Conservation (phyloP, 1,140 invertebrate genomes). For the Zeugodacus cucurbitae region DNA sequence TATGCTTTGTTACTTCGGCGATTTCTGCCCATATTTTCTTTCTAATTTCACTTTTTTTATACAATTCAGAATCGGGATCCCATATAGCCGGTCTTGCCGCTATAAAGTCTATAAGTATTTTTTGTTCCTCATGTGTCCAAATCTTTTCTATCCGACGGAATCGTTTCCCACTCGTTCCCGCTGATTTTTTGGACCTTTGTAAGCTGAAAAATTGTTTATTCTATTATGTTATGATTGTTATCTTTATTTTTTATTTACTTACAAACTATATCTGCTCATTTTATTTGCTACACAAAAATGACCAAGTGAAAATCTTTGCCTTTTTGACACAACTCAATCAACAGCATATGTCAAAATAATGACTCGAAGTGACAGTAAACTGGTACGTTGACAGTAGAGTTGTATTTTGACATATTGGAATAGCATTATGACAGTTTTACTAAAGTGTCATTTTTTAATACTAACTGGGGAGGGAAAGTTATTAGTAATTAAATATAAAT, state of each 20-base stretch:
- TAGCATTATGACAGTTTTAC: neutral
- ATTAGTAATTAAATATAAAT: too few species aligned
- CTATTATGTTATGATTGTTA: neutral
- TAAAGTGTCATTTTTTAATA: neutral
- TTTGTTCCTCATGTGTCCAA: neutral
- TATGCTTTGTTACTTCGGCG: neutral
- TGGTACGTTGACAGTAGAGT: neutral
- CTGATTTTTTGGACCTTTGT: neutral
- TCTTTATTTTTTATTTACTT: neutral
- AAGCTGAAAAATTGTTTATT: neutral
- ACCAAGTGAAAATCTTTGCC: neutral
- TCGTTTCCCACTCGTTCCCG: neutral
- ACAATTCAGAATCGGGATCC: neutral
- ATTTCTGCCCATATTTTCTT: neutral
- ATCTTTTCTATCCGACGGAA: neutral
- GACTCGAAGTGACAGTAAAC: neutral
- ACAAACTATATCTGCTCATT: neutral
- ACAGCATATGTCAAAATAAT: neutral
- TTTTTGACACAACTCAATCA: neutral
- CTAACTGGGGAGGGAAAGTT: too few species aligned
- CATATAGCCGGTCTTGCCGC: neutral
- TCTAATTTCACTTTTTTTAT: neutral
- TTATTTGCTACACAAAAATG: neutral
- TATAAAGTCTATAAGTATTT: neutral
- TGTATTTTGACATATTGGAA: neutral